phyloP scores from a whole-genome alignment of 2,888 invertebrate species.

The Mayetiola destructor region DNA sequence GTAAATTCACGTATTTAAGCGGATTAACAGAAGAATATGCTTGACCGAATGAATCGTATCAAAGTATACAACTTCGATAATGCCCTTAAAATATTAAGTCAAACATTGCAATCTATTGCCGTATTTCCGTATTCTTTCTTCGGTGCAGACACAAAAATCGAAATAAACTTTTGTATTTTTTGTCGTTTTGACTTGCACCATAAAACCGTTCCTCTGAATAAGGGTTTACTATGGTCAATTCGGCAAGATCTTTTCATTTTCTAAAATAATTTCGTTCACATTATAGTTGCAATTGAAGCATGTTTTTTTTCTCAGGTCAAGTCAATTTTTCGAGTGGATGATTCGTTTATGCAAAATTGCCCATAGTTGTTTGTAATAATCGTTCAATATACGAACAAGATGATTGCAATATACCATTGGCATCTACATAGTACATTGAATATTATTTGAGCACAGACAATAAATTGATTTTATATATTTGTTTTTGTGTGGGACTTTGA shows the following conservation, averaged over 20 bases:
- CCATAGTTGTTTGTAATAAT: not conserved
- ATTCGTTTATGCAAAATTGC: constrained; percentile 9
- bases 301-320: not conserved
- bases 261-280: not conserved
- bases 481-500: no score
- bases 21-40: constrained; percentile 9
- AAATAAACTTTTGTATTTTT: no score
- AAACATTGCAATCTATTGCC: not conserved
- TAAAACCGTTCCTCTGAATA: no score
- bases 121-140: no score
- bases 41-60: constrained; percentile 8
- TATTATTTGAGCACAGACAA: no score
- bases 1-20: not conserved
- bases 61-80: constrained; percentile 2
- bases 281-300: not conserved
- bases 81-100: not conserved
- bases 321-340: constrained; percentile 10
- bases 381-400: no score
- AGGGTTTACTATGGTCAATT: no score
- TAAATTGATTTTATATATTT: no score
- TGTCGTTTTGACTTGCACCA: no score
- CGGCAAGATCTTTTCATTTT: not conserved
- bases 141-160: not conserved
- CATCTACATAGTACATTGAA: no score
- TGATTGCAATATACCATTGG: no score